Evolutionary conservation across 2,888 invertebrate genomes (phyloP).

Genomic region (Chalcosyrphus nemorum): DNA sequence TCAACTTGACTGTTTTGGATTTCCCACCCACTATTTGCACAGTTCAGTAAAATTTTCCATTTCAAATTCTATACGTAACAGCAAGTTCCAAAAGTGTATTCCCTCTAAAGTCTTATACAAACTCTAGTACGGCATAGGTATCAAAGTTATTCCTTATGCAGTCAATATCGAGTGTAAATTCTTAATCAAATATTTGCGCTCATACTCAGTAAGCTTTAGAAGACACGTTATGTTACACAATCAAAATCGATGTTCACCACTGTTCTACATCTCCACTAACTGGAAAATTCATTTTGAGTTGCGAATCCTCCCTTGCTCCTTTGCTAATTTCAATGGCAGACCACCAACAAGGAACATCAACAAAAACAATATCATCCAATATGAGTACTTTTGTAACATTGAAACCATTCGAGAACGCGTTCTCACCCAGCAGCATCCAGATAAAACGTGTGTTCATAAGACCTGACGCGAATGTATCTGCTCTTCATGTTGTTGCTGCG

Average conservation of each 20-base stretch:
- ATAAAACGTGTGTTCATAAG: constrained; percentile 39
- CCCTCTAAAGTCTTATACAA: too few species aligned
- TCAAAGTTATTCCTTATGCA: too few species aligned
- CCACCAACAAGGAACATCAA: background rate
- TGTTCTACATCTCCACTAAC: background rate
- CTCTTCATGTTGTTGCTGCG: constrained; percentile 39
- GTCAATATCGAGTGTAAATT: background rate
- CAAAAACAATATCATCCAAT: constrained; percentile 1
- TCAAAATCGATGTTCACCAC: background rate
- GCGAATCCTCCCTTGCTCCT: background rate
- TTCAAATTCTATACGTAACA: too few species aligned
- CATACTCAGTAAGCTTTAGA: background rate
- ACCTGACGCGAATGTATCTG: constrained; percentile 26
- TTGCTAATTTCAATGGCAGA: background rate
- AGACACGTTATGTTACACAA: background rate
- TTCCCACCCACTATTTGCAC: too few species aligned
- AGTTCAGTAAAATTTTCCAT: too few species aligned
- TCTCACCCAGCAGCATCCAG: background rate
- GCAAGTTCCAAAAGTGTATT: too few species aligned
- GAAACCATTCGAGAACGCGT: constrained; percentile 36
- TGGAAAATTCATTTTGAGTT: background rate
- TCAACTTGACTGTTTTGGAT: too few species aligned
- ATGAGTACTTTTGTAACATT: constrained; percentile 12
- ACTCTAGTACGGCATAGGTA: too few species aligned
- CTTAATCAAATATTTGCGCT: background rate